Conservation (phyloP, 2,797 vertebrate genomes). For the Dendrocincla tyrannina region DNA sequence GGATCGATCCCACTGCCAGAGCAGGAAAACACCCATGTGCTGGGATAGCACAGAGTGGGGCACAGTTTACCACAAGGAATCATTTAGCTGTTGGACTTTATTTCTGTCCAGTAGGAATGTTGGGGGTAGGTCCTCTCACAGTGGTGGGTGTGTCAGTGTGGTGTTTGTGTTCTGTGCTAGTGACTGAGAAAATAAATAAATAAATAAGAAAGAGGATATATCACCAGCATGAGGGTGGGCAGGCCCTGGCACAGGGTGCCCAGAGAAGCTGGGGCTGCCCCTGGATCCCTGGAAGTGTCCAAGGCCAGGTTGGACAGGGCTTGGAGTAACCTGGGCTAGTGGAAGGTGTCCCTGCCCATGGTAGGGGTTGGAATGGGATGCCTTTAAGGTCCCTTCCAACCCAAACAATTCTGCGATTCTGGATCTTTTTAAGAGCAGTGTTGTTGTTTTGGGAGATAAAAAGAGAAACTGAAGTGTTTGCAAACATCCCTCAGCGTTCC, state of each 20-base stretch:
- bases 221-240: neutral
- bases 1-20: neutral
- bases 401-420: neutral
- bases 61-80: neutral
- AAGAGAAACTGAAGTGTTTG: neutral
- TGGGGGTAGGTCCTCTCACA: neutral
- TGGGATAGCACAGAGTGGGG: neutral
- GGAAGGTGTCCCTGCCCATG: neutral
- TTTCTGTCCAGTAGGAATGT: neutral
- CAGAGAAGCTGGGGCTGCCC: neutral
- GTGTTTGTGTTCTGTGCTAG: neutral
- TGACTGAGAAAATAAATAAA: neutral
- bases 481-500: neutral
- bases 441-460: neutral
- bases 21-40: neutral
- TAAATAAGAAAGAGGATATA: neutral
- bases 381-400: neutral
- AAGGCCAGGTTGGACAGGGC: rapidly evolving
- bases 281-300: neutral
- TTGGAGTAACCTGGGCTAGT: rapidly evolving
- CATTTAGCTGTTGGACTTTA: neutral
- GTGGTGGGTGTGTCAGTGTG: neutral
- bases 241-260: neutral
- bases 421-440: neutral
- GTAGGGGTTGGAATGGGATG: neutral